phyloP scores from a whole-genome alignment of 1,140 invertebrate genomes.

The Cherax destructor region DNA sequence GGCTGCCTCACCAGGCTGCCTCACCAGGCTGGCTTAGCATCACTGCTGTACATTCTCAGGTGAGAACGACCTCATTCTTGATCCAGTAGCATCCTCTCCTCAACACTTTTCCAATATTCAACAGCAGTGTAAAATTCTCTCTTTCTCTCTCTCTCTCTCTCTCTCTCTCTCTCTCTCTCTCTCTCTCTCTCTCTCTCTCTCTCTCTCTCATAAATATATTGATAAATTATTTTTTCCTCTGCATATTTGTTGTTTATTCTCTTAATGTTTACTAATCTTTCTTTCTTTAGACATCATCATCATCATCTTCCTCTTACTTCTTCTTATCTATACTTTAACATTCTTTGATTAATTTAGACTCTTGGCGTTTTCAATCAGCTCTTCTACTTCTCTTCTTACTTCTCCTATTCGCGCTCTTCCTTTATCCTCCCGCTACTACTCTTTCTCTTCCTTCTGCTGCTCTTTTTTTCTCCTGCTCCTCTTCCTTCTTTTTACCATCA shows the following conservation, averaged over 20 bases:
- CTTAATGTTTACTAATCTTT: neutral
- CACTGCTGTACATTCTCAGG: too few relatives aligned
- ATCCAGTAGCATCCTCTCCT: too few relatives aligned
- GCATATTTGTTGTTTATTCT: neutral
- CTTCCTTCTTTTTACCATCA: too few relatives aligned
- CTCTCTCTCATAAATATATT: too few relatives aligned
- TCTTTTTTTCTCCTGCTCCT: neutral
- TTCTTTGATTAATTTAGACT: neutral
- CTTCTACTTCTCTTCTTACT: neutral
- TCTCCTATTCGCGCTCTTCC: neutral
- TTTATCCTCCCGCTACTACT: neutral
- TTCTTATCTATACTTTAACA: neutral
- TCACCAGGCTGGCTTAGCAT: too few relatives aligned
- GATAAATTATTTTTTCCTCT: neutral
- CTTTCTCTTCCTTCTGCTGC: neutral
- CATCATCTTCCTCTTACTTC: too few relatives aligned
- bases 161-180: constrained; percentile 9
- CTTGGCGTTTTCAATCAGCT: neutral
- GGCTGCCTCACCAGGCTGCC: too few relatives aligned
- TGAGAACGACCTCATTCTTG: too few relatives aligned
- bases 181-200: too few relatives aligned
- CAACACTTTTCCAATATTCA: neutral
- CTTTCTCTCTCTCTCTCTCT: neutral
- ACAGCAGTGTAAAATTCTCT: neutral
- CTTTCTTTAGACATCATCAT: too few relatives aligned